phyloP scores from a whole-genome alignment of 2,888 invertebrate species.

The Sympetrum striolatum region DNA sequence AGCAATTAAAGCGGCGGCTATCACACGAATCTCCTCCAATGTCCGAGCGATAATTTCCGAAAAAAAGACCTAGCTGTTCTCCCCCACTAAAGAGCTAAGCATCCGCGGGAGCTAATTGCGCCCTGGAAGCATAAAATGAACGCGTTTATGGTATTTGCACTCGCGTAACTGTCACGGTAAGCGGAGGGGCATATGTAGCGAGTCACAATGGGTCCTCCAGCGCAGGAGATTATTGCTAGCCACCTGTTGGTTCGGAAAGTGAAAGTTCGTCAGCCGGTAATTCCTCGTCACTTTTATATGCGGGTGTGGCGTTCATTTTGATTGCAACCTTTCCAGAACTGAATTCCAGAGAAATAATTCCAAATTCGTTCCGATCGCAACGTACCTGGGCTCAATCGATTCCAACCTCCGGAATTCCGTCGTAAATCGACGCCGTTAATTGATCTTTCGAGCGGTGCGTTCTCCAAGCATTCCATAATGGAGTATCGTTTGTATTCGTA shows the following conservation, averaged over 20 bases:
- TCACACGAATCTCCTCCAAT: not conserved
- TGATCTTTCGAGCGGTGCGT: no score
- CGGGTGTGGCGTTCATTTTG: conserved; percentile 15
- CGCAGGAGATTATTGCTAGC: not conserved
- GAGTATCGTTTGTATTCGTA: no score
- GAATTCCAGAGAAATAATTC: not conserved
- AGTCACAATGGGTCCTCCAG: not conserved
- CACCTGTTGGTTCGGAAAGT: conserved; percentile 27
- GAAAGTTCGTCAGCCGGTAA: conserved; percentile 7
- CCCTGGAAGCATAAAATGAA: not conserved
- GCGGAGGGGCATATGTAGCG: not conserved
- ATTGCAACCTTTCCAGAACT: not conserved
- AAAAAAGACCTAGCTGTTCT: not conserved
- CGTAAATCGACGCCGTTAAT: no score
- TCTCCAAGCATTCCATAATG: no score
- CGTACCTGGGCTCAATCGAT: not conserved
- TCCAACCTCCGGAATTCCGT: no score
- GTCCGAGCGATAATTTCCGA: not conserved
- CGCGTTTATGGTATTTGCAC: not conserved
- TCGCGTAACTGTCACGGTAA: not conserved
- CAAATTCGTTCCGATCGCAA: not conserved
- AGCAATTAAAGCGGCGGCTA: not conserved
- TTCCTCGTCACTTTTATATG: conserved; percentile 19
- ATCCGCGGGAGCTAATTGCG: not conserved
- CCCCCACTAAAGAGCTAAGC: not conserved